Conservation (phyloP, 1,140 invertebrate genomes). For the Plectus sambesii region DNA sequence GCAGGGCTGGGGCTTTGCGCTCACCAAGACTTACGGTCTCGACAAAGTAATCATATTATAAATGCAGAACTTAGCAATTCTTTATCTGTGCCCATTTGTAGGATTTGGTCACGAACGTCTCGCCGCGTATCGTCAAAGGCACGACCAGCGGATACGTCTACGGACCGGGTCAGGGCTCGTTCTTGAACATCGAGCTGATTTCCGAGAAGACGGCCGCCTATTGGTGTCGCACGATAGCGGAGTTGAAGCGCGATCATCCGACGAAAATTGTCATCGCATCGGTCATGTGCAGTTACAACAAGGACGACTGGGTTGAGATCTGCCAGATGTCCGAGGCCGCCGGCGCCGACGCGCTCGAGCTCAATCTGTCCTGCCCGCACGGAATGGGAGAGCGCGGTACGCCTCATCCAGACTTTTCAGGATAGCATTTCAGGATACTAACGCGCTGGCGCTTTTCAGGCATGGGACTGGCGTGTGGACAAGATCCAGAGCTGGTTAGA, state of each 20-base stretch:
- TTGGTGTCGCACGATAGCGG: conserved; percentile 75
- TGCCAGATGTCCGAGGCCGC: conserved; percentile 62
- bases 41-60: conserved; percentile 62
- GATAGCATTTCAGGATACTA: conserved; percentile 9
- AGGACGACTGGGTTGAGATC: conserved; percentile 72
- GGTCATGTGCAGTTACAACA: conserved; percentile 84
- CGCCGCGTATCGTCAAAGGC: conserved; percentile 83
- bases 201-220: conserved; percentile 88
- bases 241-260: conserved; percentile 84
- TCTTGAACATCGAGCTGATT: conserved; percentile 94
- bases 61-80: background rate
- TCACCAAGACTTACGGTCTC: conserved; percentile 88
- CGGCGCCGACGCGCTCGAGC: conserved; percentile 82
- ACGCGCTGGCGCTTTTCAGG: conserved; percentile 49
- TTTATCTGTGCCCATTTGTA: conserved; percentile 45
- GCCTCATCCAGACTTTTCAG: no score
- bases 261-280: conserved; percentile 83
- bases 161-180: conserved; percentile 84
- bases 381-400: conserved; percentile 80
- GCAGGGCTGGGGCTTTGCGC: conserved; percentile 86
- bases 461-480: conserved; percentile 94
- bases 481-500: conserved; percentile 72
- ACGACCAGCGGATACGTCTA: conserved; percentile 77
- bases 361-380: conserved; percentile 94
- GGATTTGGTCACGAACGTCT: conserved; percentile 90